Evolutionary conservation across 2,797 vertebrate genomes (phyloP).

Genomic region (Anguilla anguilla): DNA sequence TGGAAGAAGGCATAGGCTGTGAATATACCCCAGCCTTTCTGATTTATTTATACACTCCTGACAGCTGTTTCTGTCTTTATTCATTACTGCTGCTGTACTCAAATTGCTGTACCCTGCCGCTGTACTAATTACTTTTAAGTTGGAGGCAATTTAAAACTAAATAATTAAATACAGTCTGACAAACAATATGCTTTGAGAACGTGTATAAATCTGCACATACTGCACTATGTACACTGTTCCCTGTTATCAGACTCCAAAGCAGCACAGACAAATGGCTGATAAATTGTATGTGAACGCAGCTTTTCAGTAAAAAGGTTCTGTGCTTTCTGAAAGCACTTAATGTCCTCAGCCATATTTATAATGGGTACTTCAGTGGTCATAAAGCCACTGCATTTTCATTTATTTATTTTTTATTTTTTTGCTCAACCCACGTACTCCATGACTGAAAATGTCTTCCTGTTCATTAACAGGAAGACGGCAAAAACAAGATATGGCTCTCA

Average conservation of each 20-base stretch:
- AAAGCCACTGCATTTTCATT: neutral
- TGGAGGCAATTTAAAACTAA: neutral
- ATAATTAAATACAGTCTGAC: neutral
- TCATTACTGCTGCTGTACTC: neutral
- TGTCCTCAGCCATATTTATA: neutral
- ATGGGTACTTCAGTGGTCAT: neutral
- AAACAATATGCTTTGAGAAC: neutral
- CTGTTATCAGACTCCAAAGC: neutral
- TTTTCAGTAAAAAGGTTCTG: neutral
- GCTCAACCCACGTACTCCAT: neutral
- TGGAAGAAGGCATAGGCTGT: neutral
- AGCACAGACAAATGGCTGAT: neutral
- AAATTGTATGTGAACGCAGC: neutral
- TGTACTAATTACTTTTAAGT: neutral
- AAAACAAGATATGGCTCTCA: slow-evolving; percentile 59
- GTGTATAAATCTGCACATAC: neutral
- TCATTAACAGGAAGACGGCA: neutral
- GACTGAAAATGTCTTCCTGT: neutral
- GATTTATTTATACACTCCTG: neutral
- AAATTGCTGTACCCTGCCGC: neutral
- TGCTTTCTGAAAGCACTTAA: neutral
- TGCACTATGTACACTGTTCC: neutral
- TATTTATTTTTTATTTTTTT: neutral
- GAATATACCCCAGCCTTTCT: neutral
- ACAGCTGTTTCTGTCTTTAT: neutral